Evolutionary conservation across 2,888 invertebrate genomes (phyloP).

Genomic region (Pyrrhia umbra): DNA sequence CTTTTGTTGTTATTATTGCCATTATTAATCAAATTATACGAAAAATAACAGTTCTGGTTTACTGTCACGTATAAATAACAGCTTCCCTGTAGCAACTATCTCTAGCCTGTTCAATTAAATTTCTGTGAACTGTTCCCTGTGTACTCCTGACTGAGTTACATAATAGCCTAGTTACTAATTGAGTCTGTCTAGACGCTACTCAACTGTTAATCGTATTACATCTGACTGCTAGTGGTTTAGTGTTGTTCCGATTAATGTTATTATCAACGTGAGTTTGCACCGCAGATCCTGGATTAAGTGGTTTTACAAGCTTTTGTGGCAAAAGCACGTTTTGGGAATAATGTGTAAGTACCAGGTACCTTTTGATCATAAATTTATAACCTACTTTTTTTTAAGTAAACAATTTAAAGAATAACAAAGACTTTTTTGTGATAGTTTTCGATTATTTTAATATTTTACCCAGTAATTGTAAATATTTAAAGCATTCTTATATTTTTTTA

Average conservation of each 20-base stretch:
- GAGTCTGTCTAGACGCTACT: slow-evolving; percentile 62
- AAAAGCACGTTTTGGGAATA: not conserved
- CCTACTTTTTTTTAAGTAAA: no score
- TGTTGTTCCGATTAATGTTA: slow-evolving; percentile 41
- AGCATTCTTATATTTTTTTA: no score
- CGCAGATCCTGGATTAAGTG: slow-evolving; percentile 14
- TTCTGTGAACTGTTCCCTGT: slow-evolving; percentile 22
- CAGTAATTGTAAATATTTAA: no score
- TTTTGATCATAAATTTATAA: no score
- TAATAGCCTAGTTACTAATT: slow-evolving; percentile 57
- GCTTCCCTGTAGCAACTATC: not conserved
- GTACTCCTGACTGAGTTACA: slow-evolving; percentile 54
- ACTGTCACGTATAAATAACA: slow-evolving; percentile 15
- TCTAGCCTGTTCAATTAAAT: slow-evolving; percentile 38
- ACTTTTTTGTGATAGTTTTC: no score
- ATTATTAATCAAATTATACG: no score
- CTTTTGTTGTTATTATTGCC: no score
- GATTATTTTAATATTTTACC: no score
- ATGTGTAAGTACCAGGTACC: no score
- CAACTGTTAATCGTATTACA: slow-evolving; percentile 56
- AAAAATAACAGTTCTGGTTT: slow-evolving; percentile 13
- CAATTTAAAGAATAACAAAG: no score
- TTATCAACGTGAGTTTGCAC: slow-evolving; percentile 33
- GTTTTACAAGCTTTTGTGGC: not conserved
- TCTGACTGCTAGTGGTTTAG: slow-evolving; percentile 28